Base-by-base conservation (phyloP, 2,113 vertebrate genomes). In the Hyla sarda region DNA sequence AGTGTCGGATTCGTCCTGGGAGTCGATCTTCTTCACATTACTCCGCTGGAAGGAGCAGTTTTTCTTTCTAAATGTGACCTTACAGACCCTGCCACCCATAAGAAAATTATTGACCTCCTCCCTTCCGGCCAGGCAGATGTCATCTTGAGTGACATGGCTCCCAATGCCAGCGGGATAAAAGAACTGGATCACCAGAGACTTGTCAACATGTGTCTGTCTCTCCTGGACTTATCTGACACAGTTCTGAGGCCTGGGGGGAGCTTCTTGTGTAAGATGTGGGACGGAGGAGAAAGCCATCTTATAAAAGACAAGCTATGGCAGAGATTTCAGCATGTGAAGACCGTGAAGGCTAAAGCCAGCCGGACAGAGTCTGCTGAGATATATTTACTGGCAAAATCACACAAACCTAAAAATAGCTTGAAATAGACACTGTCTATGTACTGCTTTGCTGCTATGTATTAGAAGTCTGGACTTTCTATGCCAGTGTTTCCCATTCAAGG, bases 81-180 rank as follows among this genome's bases (percentile, higher is more conserved):
- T 45, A 91, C 95, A 0, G 92, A 95, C 58, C 92, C 93, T 0
- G 5, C 41, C 62, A 95, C 93, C 0, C 92, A 92, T 3, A 86
- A 86, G 67, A 91, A 80, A 16, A 91, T 99, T 54, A 92, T 85
- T 80, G 91, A 89, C 16, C 90, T 96, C 76, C 96, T 99, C 45
- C 97, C 97, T 14, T 45, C 54, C 0, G 92, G 91, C 30, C 92
- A 71, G 83, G 96, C 92, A 34, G 95, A 98, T 1, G 93, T 98
- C 88, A 93, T 99, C 89, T 91, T 99, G 87, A 99, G 97, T 0
- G 97, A 99, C 90, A 96, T 99, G 97, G 97, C 97, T 0, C 98
- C 97, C 54, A 99, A 98, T 0, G 97, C 97, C 2, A 96, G 96
- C 0, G 98, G 98, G 25, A 92, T 98, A 81, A 93, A 89, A 32